Evolutionary conservation across 2,797 vertebrate species (phyloP).

Genomic region (Acestrorhynchus altus): DNA sequence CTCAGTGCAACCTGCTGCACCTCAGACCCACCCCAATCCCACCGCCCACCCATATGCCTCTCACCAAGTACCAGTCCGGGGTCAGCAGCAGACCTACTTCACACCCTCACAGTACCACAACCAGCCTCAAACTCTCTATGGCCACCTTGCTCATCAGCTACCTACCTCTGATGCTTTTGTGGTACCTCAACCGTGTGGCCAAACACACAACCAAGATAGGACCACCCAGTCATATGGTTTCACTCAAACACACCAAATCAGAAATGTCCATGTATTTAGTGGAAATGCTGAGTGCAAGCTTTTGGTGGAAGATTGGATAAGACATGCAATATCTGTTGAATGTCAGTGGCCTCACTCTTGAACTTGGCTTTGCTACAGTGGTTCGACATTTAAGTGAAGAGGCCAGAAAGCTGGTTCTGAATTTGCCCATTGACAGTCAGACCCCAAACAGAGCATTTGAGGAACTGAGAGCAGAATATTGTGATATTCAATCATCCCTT

Average conservation of each 20-base stretch:
- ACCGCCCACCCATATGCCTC: background rate
- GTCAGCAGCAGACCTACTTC: background rate
- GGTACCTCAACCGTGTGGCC: background rate
- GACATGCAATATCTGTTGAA: conserved; percentile 58
- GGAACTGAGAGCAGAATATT: too few relatives aligned
- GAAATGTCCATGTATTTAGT: too few relatives aligned
- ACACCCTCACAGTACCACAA: background rate
- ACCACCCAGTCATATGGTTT: too few relatives aligned
- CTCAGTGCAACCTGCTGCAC: background rate
- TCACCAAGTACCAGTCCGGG: background rate
- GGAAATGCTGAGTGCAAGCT: too few relatives aligned
- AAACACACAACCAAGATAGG: background rate
- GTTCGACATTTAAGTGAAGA: too few relatives aligned
- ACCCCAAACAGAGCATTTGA: too few relatives aligned
- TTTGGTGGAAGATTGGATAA: background rate
- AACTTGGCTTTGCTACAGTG: conserved; percentile 53
- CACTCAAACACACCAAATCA: too few relatives aligned
- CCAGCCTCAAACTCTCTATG: background rate
- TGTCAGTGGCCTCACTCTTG: conserved; percentile 39
- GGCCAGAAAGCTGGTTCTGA: too few relatives aligned
- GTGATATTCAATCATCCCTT: too few relatives aligned
- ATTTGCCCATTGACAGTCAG: too few relatives aligned
- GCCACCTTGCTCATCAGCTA: background rate
- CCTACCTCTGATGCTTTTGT: background rate
- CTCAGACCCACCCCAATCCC: too few relatives aligned